These are phyloP conservation scores for Cranoglanis bouderius DNA, from an alignment of 2,113 vertebrate species.

Conservation along the genomic window DNA sequence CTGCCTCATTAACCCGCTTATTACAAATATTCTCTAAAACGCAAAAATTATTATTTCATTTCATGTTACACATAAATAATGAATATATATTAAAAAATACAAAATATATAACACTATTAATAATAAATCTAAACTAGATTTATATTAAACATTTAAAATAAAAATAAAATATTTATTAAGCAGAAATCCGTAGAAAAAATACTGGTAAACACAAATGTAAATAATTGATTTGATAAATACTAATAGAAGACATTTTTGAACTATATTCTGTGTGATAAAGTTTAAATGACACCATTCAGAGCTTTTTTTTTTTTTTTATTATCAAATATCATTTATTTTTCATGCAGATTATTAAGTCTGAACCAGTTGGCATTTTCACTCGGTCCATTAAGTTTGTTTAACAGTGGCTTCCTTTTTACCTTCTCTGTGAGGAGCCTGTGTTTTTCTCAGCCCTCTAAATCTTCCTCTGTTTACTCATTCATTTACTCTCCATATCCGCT, in stretches of 20 bases:
- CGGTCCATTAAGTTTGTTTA: constrained; percentile 5
- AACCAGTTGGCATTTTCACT: constrained; percentile 4
- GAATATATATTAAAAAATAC: no score
- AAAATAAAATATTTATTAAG: no score
- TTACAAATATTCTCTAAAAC: no score
- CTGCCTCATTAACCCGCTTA: no score
- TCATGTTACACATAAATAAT: no score
- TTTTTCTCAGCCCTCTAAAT: constrained; percentile 29
- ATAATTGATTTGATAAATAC: background rate
- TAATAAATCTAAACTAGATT: no score
- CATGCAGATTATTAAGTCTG: background rate
- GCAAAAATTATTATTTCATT: no score
- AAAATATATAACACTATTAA: no score
- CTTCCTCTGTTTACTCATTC: constrained; percentile 13
- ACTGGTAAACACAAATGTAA: background rate
- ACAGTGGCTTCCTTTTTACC: constrained; percentile 12
- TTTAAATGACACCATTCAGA: background rate
- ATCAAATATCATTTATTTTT: background rate
- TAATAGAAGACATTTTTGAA: background rate
- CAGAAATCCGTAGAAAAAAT: background rate
- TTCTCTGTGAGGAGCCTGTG: constrained; percentile 14
- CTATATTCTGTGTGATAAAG: background rate
- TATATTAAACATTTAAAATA: no score
- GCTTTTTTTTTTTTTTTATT: background rate
- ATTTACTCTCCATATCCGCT: background rate